These are phyloP conservation scores for Daktulosphaira vitifoliae DNA, from an alignment of 1,140 invertebrate genomes.

Conservation along the genomic window DNA sequence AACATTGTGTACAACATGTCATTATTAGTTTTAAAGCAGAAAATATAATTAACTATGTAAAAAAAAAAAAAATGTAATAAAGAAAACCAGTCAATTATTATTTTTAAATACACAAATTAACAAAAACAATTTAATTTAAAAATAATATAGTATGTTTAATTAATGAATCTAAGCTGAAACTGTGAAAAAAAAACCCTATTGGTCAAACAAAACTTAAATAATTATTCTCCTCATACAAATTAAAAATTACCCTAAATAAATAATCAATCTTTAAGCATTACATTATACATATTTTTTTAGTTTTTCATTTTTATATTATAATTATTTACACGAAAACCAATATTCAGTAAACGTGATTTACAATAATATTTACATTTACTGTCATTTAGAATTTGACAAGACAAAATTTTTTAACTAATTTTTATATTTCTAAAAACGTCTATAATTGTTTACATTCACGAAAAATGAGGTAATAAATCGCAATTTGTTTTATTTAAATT, in stretches of 20 bases:
- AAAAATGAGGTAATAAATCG: conserved; percentile 30
- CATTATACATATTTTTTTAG: neutral
- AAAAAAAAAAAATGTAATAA: too few species aligned
- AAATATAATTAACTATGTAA: too few species aligned
- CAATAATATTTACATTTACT: conserved; percentile 13
- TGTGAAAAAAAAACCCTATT: conserved; percentile 27
- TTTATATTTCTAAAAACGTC: conserved; percentile 15
- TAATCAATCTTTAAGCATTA: conserved; percentile 27
- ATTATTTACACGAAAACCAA: conserved; percentile 22
- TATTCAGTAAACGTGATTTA: conserved; percentile 24
- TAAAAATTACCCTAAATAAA: conserved; percentile 29
- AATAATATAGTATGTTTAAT: neutral
- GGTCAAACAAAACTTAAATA: conserved; percentile 30
- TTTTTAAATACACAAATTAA: conserved; percentile 27
- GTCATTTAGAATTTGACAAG: conserved; percentile 24
- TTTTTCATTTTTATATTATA: conserved; percentile 1
- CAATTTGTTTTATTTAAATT: conserved; percentile 5
- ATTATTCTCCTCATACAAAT: conserved; percentile 17
- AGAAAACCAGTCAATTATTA: too few species aligned
- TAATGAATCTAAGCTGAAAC: neutral
- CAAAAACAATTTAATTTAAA: conserved; percentile 5
- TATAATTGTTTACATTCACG: conserved; percentile 18
- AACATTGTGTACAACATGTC: too few species aligned
- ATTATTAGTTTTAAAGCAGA: too few species aligned
- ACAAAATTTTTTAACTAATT: conserved; percentile 20